Conservation (phyloP, 1,140 invertebrate genomes). For the Drosophila trapezifrons region DNA sequence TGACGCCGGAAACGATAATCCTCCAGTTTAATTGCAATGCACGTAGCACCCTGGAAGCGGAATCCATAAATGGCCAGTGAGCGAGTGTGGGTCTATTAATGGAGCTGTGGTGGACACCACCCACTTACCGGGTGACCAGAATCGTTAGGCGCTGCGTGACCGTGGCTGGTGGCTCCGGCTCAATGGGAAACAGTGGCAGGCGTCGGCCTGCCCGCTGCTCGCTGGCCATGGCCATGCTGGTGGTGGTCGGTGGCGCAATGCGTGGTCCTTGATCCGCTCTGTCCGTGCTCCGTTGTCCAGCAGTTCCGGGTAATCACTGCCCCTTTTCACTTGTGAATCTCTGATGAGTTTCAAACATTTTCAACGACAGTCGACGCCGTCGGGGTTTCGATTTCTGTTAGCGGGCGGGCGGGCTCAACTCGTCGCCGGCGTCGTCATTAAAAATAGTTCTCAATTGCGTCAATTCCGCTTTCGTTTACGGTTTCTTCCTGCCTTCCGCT, state of each 20-base stretch:
- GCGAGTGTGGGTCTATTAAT: background rate
- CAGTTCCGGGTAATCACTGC: conserved; percentile 18
- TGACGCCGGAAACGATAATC: conserved; percentile 73
- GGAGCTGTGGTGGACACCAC: background rate
- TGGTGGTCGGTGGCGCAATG: conserved; percentile 6
- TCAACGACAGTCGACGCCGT: conserved; percentile 25
- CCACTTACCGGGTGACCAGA: conserved; percentile 61
- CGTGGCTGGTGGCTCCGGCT: conserved; percentile 61
- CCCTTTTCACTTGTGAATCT: conserved; percentile 58
- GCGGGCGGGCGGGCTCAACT: conserved; percentile 10
- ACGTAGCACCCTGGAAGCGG: conserved; percentile 59
- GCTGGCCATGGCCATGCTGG: conserved; percentile 34
- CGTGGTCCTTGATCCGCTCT: conserved; percentile 15
- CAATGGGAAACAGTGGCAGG: conserved; percentile 77
- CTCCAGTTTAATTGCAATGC: conserved; percentile 81
- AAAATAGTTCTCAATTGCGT: conserved; percentile 63
- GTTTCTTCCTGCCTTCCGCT: conserved; percentile 13
- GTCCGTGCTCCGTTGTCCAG: conserved; percentile 6
- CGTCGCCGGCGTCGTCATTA: conserved; percentile 31
- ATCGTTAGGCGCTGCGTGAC: conserved; percentile 61
- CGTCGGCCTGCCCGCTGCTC: conserved; percentile 42
- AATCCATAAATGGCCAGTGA: background rate
- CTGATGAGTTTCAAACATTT: conserved; percentile 77
- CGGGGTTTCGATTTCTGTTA: conserved; percentile 11
- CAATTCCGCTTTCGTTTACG: conserved; percentile 39